Evolutionary conservation across 2,113 vertebrate species (phyloP).

Genomic region (Rhodinocichla rosea): DNA sequence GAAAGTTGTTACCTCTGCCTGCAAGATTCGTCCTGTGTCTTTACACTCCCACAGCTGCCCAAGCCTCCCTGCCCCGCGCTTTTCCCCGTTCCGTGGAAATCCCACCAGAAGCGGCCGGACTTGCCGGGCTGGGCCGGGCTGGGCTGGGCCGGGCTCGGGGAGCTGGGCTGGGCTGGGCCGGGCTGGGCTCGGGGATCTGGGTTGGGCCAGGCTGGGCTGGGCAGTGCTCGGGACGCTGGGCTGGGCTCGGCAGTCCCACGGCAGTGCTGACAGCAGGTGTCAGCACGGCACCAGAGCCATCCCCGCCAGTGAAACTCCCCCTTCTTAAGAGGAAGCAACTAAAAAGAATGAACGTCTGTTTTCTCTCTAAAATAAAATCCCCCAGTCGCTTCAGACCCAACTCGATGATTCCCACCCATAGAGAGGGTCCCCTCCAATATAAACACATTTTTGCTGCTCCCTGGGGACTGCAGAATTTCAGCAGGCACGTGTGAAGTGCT

Average conservation of each 20-base stretch:
- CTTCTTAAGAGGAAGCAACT: not conserved
- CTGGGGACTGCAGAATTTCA: not conserved
- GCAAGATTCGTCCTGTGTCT: no score
- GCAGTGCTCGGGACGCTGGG: no score
- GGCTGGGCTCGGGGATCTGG: no score
- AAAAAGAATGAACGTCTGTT: not conserved
- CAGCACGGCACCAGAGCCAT: not conserved
- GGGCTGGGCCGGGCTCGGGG: no score
- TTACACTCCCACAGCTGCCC: not conserved
- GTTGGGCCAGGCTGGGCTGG: no score
- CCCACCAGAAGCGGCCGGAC: rapidly evolving
- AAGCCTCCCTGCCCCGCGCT: rapidly evolving
- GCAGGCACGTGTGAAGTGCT: rapidly evolving
- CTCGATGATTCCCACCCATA: rapidly evolving
- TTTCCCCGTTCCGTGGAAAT: rapidly evolving
- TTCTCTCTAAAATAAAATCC: not conserved
- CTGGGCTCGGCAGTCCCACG: not conserved
- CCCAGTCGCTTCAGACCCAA: rapidly evolving
- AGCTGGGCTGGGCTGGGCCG: no score
- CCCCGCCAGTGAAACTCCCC: rapidly evolving
- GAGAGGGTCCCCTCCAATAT: not conserved
- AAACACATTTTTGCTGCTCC: not conserved
- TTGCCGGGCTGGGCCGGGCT: no score
- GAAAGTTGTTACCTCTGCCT: rapidly evolving
- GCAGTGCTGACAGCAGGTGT: not conserved